A percentile compares a stretch with the other conserved stretches of the same genome.
Conservation (phyloP, 2,888 invertebrate species). For the Apotomis betuletana region DNA sequence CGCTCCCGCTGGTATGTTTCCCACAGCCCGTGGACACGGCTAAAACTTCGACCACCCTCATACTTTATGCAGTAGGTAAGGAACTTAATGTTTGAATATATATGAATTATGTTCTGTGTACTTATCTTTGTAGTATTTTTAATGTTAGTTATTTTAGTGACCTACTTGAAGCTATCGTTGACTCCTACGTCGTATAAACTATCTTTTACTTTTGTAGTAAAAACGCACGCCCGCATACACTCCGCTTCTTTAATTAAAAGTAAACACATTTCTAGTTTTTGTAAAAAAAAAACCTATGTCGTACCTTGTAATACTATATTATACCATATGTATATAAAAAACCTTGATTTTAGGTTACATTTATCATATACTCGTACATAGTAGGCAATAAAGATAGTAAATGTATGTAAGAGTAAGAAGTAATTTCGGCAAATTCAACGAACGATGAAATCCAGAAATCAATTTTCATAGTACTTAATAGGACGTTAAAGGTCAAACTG, state of each 20-base stretch:
- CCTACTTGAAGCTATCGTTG: neutral
- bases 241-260: neutral
- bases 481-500: too few relatives aligned
- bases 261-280: neutral
- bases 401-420: too few relatives aligned
- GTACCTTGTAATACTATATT: too few relatives aligned
- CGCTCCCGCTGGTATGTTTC: conserved; percentile 83
- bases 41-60: conserved; percentile 66
- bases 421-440: too few relatives aligned
- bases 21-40: conserved; percentile 63
- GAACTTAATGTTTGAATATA: conserved; percentile 17
- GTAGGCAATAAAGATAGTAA: too few relatives aligned
- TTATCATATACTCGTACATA: too few relatives aligned
- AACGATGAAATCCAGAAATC: too few relatives aligned
- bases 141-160: neutral
- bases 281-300: too few relatives aligned
- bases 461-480: too few relatives aligned
- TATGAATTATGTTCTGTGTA: neutral
- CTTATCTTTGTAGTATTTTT: conserved; percentile 14
- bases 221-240: neutral
- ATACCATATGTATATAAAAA: too few relatives aligned
- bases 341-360: too few relatives aligned
- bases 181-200: neutral
- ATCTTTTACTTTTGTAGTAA: neutral
- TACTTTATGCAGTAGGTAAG: conserved; percentile 74